Evolutionary conservation across 2,797 vertebrate genomes (phyloP).

Genomic region (Vireo griseus): DNA sequence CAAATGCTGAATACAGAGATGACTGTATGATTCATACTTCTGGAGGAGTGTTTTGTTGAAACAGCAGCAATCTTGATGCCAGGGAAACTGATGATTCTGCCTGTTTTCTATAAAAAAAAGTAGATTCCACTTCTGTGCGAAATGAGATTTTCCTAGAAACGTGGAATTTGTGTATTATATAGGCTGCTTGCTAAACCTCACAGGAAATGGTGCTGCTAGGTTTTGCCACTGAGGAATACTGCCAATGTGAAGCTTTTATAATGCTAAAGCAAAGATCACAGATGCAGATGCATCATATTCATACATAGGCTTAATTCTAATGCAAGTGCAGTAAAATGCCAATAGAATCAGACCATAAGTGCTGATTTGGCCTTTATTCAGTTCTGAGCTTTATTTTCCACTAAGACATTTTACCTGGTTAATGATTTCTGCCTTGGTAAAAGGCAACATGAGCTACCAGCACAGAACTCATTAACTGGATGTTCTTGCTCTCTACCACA

Average conservation of each 20-base stretch:
- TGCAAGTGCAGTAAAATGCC: not conserved
- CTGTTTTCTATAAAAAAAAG: not conserved
- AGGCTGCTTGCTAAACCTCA: not conserved
- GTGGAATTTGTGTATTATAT: not conserved
- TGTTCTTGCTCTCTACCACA: not conserved
- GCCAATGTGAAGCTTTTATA: not conserved
- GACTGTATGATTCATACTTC: not conserved
- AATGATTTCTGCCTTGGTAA: not conserved
- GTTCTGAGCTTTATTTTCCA: not conserved
- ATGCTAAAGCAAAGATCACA: not conserved
- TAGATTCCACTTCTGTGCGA: not conserved
- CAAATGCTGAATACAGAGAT: not conserved
- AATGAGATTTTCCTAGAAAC: not conserved
- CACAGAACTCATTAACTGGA: not conserved
- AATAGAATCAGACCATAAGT: not conserved
- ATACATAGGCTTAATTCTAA: not conserved
- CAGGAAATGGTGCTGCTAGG: not conserved
- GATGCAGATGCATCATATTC: not conserved
- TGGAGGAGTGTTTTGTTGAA: slow-evolving; percentile 35
- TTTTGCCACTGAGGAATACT: not conserved
- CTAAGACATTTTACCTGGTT: not conserved
- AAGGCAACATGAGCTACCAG: not conserved
- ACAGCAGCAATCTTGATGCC: not conserved
- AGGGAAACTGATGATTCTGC: not conserved
- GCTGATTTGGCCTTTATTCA: not conserved